Evolutionary conservation across 2,113 vertebrate genomes (phyloP).

Genomic region (Crotophaga sulcirostris): DNA sequence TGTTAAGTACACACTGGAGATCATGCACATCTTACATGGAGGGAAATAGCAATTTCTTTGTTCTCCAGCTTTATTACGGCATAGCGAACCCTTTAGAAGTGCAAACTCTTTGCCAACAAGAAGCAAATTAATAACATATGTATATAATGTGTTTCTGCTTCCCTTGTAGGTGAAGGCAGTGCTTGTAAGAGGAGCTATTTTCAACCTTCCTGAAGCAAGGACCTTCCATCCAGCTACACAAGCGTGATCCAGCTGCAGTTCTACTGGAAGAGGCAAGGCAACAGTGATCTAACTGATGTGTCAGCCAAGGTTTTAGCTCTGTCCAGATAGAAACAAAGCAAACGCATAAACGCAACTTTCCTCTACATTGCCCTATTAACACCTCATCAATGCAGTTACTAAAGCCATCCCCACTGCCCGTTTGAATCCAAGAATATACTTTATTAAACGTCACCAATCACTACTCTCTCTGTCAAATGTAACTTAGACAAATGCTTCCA

Average conservation of each 20-base stretch:
- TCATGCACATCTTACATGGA: not conserved
- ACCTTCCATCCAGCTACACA: not conserved
- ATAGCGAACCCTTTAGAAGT: not conserved
- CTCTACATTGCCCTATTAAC: not conserved
- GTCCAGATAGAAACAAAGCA: not conserved
- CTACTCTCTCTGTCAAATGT: not conserved
- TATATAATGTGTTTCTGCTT: not conserved
- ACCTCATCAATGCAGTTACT: not conserved
- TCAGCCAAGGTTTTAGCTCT: not conserved
- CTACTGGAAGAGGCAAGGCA: not conserved
- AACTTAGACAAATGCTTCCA: not conserved
- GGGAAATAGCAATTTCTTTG: slow-evolving; percentile 29
- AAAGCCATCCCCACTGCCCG: not conserved
- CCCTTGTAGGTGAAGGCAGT: not conserved
- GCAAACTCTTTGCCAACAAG: not conserved
- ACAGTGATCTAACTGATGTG: not conserved
- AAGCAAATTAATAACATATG: slow-evolving; percentile 16
- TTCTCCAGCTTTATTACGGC: slow-evolving; percentile 13
- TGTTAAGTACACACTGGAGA: not conserved
- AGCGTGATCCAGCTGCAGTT: not conserved
- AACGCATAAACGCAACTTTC: not conserved
- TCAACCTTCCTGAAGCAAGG: not conserved
- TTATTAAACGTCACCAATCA: not conserved
- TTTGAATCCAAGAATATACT: not conserved
- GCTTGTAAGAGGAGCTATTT: not conserved